Evolutionary conservation across 1,140 invertebrate species (phyloP), one percentile per base, ranked within the genome.

Genomic region (Bombus affinis): DNA sequence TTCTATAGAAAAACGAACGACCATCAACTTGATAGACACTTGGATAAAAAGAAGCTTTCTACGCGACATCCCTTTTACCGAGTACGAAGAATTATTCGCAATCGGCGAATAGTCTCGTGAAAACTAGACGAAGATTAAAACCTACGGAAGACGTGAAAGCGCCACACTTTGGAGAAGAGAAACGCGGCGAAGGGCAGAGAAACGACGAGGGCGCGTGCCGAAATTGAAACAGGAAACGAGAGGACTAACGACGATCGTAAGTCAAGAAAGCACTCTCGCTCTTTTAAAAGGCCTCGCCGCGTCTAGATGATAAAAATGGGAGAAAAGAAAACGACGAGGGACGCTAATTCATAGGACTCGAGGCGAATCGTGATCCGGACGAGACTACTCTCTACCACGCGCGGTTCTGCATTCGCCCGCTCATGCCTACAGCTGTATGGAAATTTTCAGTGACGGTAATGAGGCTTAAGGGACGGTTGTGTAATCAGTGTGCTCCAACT

Each of bases 151-250:
- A 70, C 10, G 1, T 42, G 35, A 47, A 5, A 80, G 32, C 13
- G 22, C 1, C 62, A 39, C n/a, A 9, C 22, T 13, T 15, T 18
- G 37, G 9, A 22, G 12, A 28, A 9, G 53, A 10, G 32, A n/a
- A 57, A 18, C 32, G 35, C 6, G 53, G 0, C 6, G 13, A n/a
- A n/a, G 18, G 44, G 15, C 2, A 35, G 12, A 22, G 18, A 44
- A 72, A 59, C 39, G 22, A 47, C 1, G 66, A 65, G 71, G 70
- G 35, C 68, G 83, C 79, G 86, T 71, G 65, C 75, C 81, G 86
- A 72, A 83, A 90, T 84, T 83, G 81, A 88, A 90, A 87, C 89
- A 90, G 91, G 89, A 92, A 92, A 92, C 81, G 88, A 71, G 75
- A 76, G 87, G 81, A 86, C 73, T 85, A 85, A 79, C 85, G 77